Evolutionary conservation across 2,797 vertebrate species (phyloP).

Genomic region (Kryptolebias ocellatus): DNA sequence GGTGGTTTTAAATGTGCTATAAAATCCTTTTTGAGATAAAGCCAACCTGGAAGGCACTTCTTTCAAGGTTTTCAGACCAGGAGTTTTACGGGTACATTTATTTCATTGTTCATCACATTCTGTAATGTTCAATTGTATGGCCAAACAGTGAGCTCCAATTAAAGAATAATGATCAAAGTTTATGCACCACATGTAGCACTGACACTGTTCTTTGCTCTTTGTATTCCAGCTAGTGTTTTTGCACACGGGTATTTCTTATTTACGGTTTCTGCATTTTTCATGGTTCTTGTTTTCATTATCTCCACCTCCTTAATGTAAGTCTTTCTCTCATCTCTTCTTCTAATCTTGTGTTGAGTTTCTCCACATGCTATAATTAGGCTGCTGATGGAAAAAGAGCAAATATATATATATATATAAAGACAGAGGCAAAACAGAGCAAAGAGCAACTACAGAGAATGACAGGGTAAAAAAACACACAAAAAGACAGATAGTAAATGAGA

Average conservation of each 20-base stretch:
- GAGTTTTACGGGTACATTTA: too few species aligned
- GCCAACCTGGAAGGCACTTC: too few species aligned
- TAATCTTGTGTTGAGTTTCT: constrained; percentile 32
- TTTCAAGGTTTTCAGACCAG: not conserved
- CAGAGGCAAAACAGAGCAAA: constrained; percentile 10
- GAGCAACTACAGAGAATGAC: constrained; percentile 44
- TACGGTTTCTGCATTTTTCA: constrained; percentile 44
- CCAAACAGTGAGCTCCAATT: not conserved
- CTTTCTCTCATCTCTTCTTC: constrained; percentile 30
- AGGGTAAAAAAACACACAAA: constrained; percentile 36
- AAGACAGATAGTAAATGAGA: constrained; percentile 71
- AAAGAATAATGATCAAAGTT: not conserved
- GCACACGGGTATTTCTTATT: constrained; percentile 35
- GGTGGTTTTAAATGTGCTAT: too few species aligned
- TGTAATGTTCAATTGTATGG: not conserved
- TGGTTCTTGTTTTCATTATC: constrained; percentile 49
- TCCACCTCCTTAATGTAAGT: constrained; percentile 29
- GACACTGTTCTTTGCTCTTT: constrained; percentile 11
- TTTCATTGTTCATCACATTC: not conserved
- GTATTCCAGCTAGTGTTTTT: constrained; percentile 28
- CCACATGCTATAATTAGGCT: constrained; percentile 8
- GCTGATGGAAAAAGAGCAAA: constrained; percentile 19
- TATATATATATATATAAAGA: not conserved
- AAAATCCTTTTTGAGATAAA: too few species aligned
- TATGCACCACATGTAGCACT: not conserved